Base-by-base conservation (phyloP, 2,113 vertebrate species). In the Piprites chloris region DNA sequence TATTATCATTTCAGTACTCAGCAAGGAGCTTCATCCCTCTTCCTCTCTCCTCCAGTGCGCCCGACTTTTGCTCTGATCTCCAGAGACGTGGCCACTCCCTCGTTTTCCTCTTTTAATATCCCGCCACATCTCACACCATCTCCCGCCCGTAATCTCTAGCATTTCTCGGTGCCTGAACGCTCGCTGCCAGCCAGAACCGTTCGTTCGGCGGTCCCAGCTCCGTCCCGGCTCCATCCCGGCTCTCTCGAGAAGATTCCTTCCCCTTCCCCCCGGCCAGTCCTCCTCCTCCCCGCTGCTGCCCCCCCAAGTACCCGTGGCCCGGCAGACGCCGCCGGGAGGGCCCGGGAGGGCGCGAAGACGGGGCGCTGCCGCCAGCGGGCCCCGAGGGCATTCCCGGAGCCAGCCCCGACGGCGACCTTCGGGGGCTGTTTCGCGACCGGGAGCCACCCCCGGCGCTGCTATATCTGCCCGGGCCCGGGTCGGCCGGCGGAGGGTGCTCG, bases 401-500 rank as follows among this genome's bases (percentile, higher is more conserved):
- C 27, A 2, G 24, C 24, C 12, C 41, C 41, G 2, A 3, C 42
- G 3, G 41, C 33, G 3, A 26, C 18, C 3, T 8, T 9, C 44
- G 4, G 39, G 39, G 61, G 5, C 2, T 4, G 9, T 1, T n/a
- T 0, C 2, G 61, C 5, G 10, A 10, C 23, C 61, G 11, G 24
- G 6, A 44, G 74, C 33, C 53, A 6, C 11, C 30, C 5, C 52
- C 39, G 63, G 16, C 2, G 30, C 68, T 1, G 67, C 52, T 52
- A 6, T 65, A 19, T 35, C n/a, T 11, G 47, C 89, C 33, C 59
- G 52, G 10, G 7, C 52, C 14, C 47, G 41, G 26, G 20, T 12
- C 47, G 35, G 27, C 9, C 50, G 23, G 72, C 17, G n/a, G 5
- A n/a, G 23, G 35, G 59, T 26, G 37, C 61, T 41, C 37, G 18